Conservation (phyloP, 2,113 vertebrate genomes). For the Gulo gulo region DNA sequence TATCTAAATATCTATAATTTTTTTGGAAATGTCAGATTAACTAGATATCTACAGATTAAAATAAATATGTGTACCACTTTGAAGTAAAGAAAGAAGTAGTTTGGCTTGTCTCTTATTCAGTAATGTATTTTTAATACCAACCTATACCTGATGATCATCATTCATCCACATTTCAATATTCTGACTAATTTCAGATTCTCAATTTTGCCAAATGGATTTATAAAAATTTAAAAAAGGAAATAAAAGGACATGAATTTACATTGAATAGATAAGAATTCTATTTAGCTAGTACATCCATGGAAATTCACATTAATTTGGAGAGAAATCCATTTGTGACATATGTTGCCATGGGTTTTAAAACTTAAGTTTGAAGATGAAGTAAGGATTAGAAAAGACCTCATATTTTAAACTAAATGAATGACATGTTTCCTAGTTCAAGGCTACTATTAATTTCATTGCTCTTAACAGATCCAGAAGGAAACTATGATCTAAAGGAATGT, state of each 20-base stretch:
- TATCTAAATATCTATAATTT: neutral
- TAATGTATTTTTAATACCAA: neutral
- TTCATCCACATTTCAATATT: neutral
- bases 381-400: conserved; percentile 63
- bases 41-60: neutral
- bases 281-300: neutral
- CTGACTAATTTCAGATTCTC: neutral
- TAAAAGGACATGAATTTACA: neutral
- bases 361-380: conserved; percentile 28
- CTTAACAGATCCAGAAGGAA: conserved; percentile 77
- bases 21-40: neutral
- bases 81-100: neutral
- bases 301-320: conserved; percentile 32
- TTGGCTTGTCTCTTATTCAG: neutral
- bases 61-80: neutral
- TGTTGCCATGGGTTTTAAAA: conserved; percentile 4
- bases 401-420: conserved; percentile 77
- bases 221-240: neutral
- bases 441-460: conserved; percentile 79
- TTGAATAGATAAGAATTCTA: neutral
- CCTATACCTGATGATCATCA: neutral
- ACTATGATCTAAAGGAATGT: conserved; percentile 67
- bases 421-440: conserved; percentile 70
- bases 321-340: neutral
- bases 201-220: neutral